Percentiles rank a stretch among this genome's conserved stretches.
phyloP scores from a whole-genome alignment of 2,797 vertebrate species.

The Atherinosoma microstoma region DNA sequence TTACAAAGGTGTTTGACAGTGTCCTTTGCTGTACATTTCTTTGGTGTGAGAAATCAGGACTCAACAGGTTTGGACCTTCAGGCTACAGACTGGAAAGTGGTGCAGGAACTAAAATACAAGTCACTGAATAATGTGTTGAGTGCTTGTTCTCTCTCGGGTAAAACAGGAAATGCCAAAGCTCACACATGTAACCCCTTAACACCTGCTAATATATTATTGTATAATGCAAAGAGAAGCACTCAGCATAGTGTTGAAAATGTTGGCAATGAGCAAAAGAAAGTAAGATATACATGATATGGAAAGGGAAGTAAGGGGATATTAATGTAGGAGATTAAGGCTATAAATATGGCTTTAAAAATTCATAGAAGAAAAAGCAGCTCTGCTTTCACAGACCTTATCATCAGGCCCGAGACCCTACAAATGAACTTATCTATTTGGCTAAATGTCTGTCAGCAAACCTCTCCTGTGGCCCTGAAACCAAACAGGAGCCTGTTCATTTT shows the following conservation, averaged over 20 bases:
- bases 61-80: slow-evolving; percentile 67
- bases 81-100: slow-evolving; percentile 62
- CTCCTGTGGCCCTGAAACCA: slow-evolving; percentile 32
- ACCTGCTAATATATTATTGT: slow-evolving; percentile 24
- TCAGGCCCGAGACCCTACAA: slow-evolving; percentile 23
- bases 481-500: slow-evolving; percentile 16
- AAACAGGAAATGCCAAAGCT: slow-evolving; percentile 39
- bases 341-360: neutral
- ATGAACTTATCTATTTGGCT: slow-evolving; percentile 7
- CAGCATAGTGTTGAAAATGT: neutral
- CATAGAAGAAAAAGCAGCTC: slow-evolving; percentile 8
- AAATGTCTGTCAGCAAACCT: slow-evolving; percentile 39
- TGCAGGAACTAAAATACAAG: slow-evolving; percentile 30
- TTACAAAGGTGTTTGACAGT: slow-evolving; percentile 1
- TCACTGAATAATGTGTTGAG: slow-evolving; percentile 19
- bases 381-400: slow-evolving; percentile 48
- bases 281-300: neutral
- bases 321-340: neutral
- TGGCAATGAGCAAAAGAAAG: neutral
- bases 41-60: slow-evolving; percentile 55
- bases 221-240: slow-evolving; percentile 14
- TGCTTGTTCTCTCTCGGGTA: slow-evolving; percentile 24
- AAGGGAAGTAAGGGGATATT: neutral
- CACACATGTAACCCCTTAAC: slow-evolving; percentile 11
- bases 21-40: slow-evolving; percentile 25